Base-by-base conservation (phyloP, 2,888 invertebrate genomes). In the Eupsilia transversa region DNA sequence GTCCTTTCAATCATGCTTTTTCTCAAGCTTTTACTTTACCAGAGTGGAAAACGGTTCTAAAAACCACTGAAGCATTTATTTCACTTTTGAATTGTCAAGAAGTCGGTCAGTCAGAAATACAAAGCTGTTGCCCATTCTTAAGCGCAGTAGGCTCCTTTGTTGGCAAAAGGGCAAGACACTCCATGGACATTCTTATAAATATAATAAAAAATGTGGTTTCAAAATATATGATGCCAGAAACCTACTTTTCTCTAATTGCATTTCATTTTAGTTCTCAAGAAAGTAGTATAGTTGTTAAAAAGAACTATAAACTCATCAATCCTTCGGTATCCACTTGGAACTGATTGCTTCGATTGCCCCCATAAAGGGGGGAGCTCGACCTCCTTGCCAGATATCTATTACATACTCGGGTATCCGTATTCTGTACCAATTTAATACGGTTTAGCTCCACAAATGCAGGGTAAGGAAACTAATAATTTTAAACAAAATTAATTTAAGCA, bases 341-440 rank as follows among this genome's bases (percentile, higher is more conserved):
- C 57, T 63, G 80, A 80, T 77, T 72, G 80, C 61, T 20, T 63
- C 23, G 27, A 54, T 56, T 61, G 46, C n/a, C 41, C 7, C 33
- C 27, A 23, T 72, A 49, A 49, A 72, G 46, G 61, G 72, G 60
- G 6, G 14, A 49, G 33, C 38, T 72, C 20, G 38, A 33, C 75
- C 59, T 59, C 71, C 23, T 57, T 41, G 14, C n/a, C 23, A 46
- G 23, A 4, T 38, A 61, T 72, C 38, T 41, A 41, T 57, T 41
- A 49, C 27, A 46, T 54, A 54, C 38, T n/a, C 7, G 12, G 14
- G 20, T 57, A 9, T 30, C 14, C 2, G 20, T 56, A 49, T 74
- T 38, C 20, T 30, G 27, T 35, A 70, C 3, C 14, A 20, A 49
- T 41, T 1, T 43, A 43, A n/a, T 17, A 14, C 27, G 9, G 27